Base-by-base conservation (phyloP, 2,888 invertebrate species). In the Glomeris marginata region DNA sequence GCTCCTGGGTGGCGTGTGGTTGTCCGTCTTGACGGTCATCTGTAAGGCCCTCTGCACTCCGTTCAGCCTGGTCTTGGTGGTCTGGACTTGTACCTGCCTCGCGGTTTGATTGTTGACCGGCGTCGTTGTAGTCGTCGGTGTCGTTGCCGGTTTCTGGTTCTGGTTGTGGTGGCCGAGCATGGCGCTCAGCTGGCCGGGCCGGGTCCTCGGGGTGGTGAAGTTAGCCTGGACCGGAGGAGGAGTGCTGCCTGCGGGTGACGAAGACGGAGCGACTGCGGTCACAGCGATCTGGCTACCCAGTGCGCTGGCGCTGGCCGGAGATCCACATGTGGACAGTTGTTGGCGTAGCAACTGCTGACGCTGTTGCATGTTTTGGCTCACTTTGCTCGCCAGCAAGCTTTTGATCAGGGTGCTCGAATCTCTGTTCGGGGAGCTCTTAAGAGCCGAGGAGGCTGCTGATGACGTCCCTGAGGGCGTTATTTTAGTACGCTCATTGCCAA, bases 381-480 rank as follows among this genome's bases (percentile, higher is more conserved):
- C 88, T 81, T 92, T 94, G 70, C 84, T 88, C 61, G 92, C 92
- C 68, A 94, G 73, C 58, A 94, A 76, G 71, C 86, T 90, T 71
- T 92, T 92, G 66, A 92, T 91, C 60, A 91, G 75, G 53, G 87
- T 85, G 47, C 86, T 82, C 63, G 78, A 79, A 53, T 66, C 66
- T 52, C 67, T 64, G 54, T 63, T 63, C 52, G 63, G 58, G 51
- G 54, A 20, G 60, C 55, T 33, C 47, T 48, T 52, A 28, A 22
- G 41, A 6, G 51, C 33, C 13, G 49, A 22, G 15, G 55, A 50
- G 10, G 51, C 33, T 11, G 52, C 34, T 20, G 55, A 50, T 36
- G 51, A 50, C 21, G 54, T 47, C 42, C 40, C 48, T 41, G 45
- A 47, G 8, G 43, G 22, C 10, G 45, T 50, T 3, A 47, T 42